Evolutionary conservation across 2,888 invertebrate genomes (phyloP).

Genomic region (Amphipyra tragopoginis): DNA sequence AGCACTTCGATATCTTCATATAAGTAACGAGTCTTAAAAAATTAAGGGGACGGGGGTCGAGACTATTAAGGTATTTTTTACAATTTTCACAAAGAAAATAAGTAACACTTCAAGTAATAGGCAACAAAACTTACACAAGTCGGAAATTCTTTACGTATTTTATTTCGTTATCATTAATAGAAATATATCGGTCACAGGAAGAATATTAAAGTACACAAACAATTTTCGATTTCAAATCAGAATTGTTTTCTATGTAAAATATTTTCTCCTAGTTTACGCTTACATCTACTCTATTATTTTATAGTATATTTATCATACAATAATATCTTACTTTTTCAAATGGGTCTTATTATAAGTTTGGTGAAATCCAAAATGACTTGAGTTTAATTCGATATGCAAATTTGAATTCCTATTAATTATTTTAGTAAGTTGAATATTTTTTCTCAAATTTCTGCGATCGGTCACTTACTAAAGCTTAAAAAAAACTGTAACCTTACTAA

Average conservation of each 20-base stretch:
- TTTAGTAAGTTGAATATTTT: background rate
- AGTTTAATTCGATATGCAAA: slow-evolving; percentile 38
- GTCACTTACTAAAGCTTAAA: background rate
- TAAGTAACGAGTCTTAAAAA: slow-evolving; percentile 64
- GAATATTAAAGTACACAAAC: slow-evolving; percentile 71
- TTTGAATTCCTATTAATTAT: slow-evolving; percentile 3
- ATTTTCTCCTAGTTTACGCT: slow-evolving; percentile 70
- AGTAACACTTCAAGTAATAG: slow-evolving; percentile 18
- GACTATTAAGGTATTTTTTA: slow-evolving; percentile 55
- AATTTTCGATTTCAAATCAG: slow-evolving; percentile 73
- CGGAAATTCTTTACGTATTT: slow-evolving; percentile 55
- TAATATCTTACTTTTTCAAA: slow-evolving; percentile 48
- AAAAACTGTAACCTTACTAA: slow-evolving; percentile 29
- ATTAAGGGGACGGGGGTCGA: slow-evolving; percentile 76
- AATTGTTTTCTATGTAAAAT: slow-evolving; percentile 81
- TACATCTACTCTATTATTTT: slow-evolving; percentile 51
- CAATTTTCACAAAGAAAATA: slow-evolving; percentile 34
- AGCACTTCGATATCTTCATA: slow-evolving; percentile 78
- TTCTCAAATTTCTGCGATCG: background rate
- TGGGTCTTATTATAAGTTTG: slow-evolving; percentile 46
- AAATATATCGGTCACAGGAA: slow-evolving; percentile 69
- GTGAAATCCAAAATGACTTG: background rate
- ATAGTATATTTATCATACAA: slow-evolving; percentile 58
- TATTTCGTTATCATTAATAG: slow-evolving; percentile 49
- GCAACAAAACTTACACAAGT: slow-evolving; percentile 44